Percentiles rank a stretch among this genome's conserved stretches.
These are phyloP conservation scores for Trichogramma pretiosum DNA, from an alignment of 1,140 invertebrate genomes.

Conservation along the genomic window DNA sequence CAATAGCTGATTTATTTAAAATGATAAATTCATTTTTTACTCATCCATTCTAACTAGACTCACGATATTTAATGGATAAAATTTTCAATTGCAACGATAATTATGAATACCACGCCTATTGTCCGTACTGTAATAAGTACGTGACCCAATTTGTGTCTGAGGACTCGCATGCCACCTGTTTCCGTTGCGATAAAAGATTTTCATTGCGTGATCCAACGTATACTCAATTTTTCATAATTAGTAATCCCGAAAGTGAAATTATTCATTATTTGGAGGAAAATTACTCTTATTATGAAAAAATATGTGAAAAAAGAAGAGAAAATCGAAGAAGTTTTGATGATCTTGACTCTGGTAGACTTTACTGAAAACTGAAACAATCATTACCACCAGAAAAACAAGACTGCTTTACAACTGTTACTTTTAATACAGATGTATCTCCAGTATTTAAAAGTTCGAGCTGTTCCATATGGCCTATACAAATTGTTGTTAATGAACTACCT, in stretches of 20 bases:
- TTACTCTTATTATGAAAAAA: slow-evolving; percentile 5
- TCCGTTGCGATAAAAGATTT: slow-evolving; percentile 9
- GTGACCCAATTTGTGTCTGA: background rate
- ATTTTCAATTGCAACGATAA: slow-evolving; percentile 13
- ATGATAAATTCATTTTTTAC: background rate
- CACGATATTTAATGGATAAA: slow-evolving; percentile 18
- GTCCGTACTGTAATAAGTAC: slow-evolving; percentile 7
- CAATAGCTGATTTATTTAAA: background rate
- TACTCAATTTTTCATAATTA: slow-evolving; percentile 16
- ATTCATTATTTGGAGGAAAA: slow-evolving; percentile 6
- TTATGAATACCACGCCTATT: slow-evolving; percentile 16
- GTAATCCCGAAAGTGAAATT: slow-evolving; percentile 11
- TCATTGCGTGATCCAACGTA: slow-evolving; percentile 11
- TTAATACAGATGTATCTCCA: slow-evolving; percentile 14
- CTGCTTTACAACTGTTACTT: slow-evolving; percentile 8
- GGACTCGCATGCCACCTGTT: slow-evolving; percentile 1
- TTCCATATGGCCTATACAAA: slow-evolving; percentile 17
- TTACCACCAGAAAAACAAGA: background rate
- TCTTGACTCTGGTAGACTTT: slow-evolving; percentile 1
- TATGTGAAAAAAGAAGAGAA: slow-evolving; percentile 3
- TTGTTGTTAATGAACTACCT: slow-evolving; percentile 17
- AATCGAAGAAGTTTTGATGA: slow-evolving; percentile 2
- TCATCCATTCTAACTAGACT: background rate
- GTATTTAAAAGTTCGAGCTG: slow-evolving; percentile 15
- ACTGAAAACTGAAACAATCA: slow-evolving; percentile 5